Conservation (phyloP, 1,140 invertebrate species). For the Choristoneura fumiferana region DNA sequence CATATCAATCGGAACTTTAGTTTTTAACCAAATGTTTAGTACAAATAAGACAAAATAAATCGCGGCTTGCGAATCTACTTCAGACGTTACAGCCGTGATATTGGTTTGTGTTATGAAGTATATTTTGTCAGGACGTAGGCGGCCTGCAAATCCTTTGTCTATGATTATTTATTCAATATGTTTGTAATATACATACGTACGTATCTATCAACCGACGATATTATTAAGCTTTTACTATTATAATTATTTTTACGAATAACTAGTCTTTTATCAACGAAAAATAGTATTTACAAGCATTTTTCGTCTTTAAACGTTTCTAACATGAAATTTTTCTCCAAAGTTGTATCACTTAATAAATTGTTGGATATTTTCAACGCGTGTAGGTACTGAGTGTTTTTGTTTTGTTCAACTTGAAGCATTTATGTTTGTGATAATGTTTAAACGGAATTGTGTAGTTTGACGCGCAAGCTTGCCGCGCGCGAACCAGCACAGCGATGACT, state of each 20-base stretch:
- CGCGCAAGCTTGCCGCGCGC: conserved; percentile 11
- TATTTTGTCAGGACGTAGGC: no score
- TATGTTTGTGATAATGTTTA: conserved; percentile 49
- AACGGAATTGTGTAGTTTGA: conserved; percentile 25
- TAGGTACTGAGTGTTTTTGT: no score
- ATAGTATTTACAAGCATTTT: conserved; percentile 14
- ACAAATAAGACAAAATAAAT: neutral
- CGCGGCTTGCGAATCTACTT: no score
- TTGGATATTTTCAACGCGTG: no score
- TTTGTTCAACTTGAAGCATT: conserved; percentile 35
- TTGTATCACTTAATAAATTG: no score
- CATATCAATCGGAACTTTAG: conserved; percentile 27
- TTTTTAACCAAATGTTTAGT: conserved; percentile 6
- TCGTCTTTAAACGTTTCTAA: neutral
- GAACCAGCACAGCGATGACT: conserved; percentile 52
- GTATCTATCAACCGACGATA: neutral
- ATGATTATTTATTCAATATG: neutral
- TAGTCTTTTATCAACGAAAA: conserved; percentile 37
- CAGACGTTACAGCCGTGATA: no score
- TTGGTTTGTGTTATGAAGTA: no score
- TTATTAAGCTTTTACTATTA: neutral
- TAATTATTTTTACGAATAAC: conserved; percentile 1
- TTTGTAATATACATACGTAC: neutral
- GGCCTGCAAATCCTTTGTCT: neutral
- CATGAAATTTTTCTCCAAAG: no score